phyloP scores from a whole-genome alignment of 2,113 vertebrate species.

The human region DNA sequence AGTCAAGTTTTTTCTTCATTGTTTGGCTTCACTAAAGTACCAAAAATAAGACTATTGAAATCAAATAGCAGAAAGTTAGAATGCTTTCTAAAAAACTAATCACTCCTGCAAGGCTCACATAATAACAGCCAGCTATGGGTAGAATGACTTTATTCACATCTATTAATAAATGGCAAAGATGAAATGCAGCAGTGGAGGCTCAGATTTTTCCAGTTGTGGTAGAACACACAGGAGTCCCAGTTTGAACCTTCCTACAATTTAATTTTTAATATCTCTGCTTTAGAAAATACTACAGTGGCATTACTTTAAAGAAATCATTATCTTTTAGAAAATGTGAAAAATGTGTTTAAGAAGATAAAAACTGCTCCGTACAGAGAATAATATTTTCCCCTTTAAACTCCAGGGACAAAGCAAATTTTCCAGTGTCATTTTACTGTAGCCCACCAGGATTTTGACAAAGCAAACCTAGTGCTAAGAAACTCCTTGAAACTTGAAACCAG shows the following conservation, averaged over 20 bases:
- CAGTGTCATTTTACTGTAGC: neutral
- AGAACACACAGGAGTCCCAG: neutral
- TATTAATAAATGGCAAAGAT: constrained; percentile 57
- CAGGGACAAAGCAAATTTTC: neutral
- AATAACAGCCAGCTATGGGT: constrained; percentile 6
- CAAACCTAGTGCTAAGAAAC: neutral
- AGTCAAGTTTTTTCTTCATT: neutral
- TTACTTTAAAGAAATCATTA: constrained; percentile 58
- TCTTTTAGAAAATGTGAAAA: constrained; percentile 52
- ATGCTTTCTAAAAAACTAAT: constrained; percentile 60
- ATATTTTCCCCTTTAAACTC: constrained; percentile 25
- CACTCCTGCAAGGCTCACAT: constrained; percentile 44
- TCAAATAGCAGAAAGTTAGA: constrained; percentile 58
- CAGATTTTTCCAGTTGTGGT: neutral
- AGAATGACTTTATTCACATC: constrained; percentile 51
- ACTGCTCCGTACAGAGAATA: neutral
- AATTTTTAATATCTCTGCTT: constrained; percentile 60
- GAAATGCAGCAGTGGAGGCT: neutral
- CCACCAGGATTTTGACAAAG: neutral
- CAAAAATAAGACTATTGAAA: neutral
- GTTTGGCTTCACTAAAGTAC: neutral
- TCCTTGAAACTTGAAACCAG: neutral
- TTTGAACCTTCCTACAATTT: constrained; percentile 45
- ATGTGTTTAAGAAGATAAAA: constrained; percentile 52
- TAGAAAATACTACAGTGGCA: constrained; percentile 32